Conservation (phyloP, 2,113 vertebrate genomes). For the Pavo muticus region DNA sequence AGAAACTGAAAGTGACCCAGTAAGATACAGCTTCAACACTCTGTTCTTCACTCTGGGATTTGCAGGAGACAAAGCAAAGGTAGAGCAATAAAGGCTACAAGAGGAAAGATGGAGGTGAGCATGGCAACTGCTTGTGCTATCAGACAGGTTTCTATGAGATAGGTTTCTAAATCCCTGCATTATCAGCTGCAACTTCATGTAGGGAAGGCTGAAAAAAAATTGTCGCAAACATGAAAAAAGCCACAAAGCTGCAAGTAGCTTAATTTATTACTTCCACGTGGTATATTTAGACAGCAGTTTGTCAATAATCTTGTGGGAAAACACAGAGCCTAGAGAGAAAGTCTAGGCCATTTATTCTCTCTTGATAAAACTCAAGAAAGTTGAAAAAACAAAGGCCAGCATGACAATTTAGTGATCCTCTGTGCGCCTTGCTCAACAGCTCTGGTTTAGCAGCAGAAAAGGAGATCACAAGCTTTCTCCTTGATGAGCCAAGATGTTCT, state of each 20-base stretch:
- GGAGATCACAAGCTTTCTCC: neutral
- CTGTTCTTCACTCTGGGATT: neutral
- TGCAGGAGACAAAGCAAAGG: neutral
- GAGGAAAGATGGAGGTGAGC: neutral
- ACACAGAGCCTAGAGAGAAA: neutral
- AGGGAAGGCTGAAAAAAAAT: neutral
- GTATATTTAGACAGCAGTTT: neutral
- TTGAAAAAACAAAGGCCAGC: neutral
- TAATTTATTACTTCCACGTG: neutral
- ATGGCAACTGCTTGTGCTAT: neutral
- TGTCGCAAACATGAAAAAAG: accelerated
- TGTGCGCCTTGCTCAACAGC: neutral
- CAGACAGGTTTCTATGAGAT: neutral
- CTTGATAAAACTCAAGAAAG: neutral
- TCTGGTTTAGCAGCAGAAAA: neutral
- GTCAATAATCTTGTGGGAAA: neutral
- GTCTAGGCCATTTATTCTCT: neutral
- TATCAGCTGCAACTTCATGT: accelerated
- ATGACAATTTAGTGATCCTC: neutral
- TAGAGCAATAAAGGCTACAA: neutral
- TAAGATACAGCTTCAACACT: neutral
- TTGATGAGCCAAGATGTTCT: neutral
- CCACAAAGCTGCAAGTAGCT: neutral
- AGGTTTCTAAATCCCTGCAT: neutral
- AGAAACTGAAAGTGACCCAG: neutral